Conservation (phyloP, 2,113 vertebrate species). For the Spilogale gracilis region DNA sequence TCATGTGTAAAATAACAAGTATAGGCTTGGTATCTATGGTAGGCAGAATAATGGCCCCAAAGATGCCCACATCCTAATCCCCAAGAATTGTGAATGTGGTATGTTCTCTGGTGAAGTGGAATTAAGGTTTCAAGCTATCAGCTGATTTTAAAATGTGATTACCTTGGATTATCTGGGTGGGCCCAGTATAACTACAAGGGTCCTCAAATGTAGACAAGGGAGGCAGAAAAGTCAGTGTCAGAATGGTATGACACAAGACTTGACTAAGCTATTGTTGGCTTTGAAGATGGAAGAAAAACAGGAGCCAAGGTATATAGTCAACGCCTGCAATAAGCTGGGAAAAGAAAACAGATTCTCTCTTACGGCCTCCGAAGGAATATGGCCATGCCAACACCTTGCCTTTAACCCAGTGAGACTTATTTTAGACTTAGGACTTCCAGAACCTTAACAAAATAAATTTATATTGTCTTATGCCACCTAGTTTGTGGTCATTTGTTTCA, state of each 20-base stretch:
- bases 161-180: not conserved
- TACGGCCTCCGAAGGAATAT: not conserved
- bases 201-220: not conserved
- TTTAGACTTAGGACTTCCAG: not conserved
- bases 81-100: not conserved
- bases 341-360: not conserved
- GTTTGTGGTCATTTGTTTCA: not conserved
- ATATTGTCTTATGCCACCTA: not conserved
- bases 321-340: not conserved
- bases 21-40: not conserved
- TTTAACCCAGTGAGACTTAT: not conserved
- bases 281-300: not conserved
- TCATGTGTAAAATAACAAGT: not conserved
- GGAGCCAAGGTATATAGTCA: not conserved
- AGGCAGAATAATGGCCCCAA: not conserved
- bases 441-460: not conserved
- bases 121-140: not conserved
- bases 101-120: not conserved
- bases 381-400: not conserved
- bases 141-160: not conserved
- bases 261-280: not conserved
- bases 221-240: not conserved
- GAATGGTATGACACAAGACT: fast-evolving
- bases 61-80: not conserved
- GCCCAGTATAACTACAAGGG: not conserved